Conservation (phyloP, 2,113 vertebrate genomes). For the Anhinga anhinga region DNA sequence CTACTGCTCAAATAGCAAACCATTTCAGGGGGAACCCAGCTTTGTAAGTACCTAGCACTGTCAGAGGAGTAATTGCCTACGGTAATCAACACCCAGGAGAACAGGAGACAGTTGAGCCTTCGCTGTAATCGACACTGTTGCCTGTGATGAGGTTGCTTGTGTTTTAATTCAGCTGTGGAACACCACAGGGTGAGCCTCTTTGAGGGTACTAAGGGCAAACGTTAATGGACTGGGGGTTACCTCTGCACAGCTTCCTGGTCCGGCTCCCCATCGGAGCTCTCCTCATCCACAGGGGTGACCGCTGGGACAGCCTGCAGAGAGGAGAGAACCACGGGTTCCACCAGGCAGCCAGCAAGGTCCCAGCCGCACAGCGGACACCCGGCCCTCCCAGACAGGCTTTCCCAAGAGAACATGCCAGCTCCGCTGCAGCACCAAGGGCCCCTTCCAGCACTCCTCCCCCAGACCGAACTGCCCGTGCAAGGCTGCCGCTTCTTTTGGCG, state of each 20-base stretch:
- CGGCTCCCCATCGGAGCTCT: constrained; percentile 94
- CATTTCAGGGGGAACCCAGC: not conserved
- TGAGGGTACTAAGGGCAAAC: constrained; percentile 49
- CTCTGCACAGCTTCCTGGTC: constrained; percentile 98
- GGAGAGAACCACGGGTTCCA: not conserved
- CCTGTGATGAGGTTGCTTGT: not conserved
- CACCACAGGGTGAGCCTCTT: constrained; percentile 26
- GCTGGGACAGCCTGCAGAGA: constrained; percentile 84
- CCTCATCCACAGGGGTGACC: constrained; percentile 96
- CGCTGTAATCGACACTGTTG: not conserved
- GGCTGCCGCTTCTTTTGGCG: not conserved
- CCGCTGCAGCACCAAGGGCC: not conserved
- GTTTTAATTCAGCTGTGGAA: not conserved
- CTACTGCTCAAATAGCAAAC: not conserved
- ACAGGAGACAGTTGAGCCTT: not conserved
- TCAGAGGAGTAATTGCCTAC: not conserved
- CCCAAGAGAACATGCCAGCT: not conserved
- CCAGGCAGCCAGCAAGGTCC: not conserved
- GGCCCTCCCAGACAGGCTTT: not conserved
- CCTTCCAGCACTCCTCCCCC: not conserved
- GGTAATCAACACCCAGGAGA: not conserved
- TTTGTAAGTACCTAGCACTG: not conserved
- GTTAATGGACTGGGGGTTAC: constrained; percentile 76
- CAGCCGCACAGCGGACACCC: accelerated
- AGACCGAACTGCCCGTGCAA: not conserved